These are phyloP conservation scores for Bombus superbus DNA, from an alignment of 1,140 invertebrate species.

Conservation along the genomic window DNA sequence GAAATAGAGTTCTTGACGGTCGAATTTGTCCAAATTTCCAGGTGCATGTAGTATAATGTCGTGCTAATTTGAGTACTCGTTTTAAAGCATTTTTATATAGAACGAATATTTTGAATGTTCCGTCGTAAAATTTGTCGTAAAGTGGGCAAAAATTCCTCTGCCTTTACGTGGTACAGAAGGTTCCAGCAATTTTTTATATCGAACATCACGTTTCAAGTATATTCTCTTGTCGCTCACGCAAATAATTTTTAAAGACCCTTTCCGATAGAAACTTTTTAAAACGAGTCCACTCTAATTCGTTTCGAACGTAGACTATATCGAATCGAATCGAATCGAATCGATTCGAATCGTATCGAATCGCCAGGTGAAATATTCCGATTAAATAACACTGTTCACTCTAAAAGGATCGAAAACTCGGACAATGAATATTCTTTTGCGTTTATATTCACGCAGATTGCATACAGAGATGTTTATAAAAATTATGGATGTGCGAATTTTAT, in stretches of 20 bases:
- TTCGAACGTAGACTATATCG: background rate
- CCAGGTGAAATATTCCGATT: background rate
- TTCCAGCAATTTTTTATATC: background rate
- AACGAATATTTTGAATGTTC: too few relatives aligned
- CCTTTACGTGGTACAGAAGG: background rate
- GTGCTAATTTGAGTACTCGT: background rate
- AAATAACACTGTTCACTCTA: background rate
- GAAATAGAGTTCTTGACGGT: slow-evolving; percentile 18
- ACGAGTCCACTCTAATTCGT: background rate
- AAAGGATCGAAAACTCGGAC: background rate
- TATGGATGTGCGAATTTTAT: too few relatives aligned
- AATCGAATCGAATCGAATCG: background rate
- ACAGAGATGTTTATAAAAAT: background rate
- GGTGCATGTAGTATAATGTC: background rate
- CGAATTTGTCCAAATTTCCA: background rate
- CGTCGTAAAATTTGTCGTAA: background rate
- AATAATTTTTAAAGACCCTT: slow-evolving; percentile 5
- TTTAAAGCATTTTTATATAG: background rate
- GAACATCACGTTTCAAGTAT: background rate
- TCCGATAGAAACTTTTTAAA: background rate
- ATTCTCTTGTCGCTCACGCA: background rate
- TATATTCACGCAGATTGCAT: background rate
- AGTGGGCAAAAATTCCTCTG: background rate
- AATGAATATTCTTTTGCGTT: background rate
- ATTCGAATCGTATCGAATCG: background rate